phyloP scores from a whole-genome alignment of 1,140 invertebrate species.

The Anoplophora glabripennis region DNA sequence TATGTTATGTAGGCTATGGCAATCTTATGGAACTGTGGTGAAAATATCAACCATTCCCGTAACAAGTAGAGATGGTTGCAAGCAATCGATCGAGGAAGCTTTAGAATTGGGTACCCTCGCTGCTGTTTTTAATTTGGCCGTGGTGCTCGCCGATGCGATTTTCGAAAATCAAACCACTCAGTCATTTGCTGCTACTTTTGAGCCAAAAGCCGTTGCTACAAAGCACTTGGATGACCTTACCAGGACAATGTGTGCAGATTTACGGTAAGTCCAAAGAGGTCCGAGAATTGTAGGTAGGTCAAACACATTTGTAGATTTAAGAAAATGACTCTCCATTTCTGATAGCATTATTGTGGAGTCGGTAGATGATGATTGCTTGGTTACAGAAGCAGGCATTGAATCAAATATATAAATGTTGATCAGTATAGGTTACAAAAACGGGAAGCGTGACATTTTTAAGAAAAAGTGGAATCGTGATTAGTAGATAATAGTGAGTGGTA shows the following conservation, averaged over 20 bases:
- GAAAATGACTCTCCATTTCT: too few relatives aligned
- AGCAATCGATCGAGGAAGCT: slow-evolving; percentile 61
- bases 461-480: too few relatives aligned
- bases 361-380: too few relatives aligned
- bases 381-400: too few relatives aligned
- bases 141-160: slow-evolving; percentile 61
- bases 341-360: background rate
- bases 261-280: slow-evolving; percentile 46
- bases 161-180: slow-evolving; percentile 64
- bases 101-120: slow-evolving; percentile 63
- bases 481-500: too few relatives aligned
- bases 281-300: too few relatives aligned
- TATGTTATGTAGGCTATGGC: slow-evolving; percentile 66
- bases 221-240: slow-evolving; percentile 60
- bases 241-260: slow-evolving; percentile 55
- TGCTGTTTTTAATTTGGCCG: slow-evolving; percentile 81
- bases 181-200: slow-evolving; percentile 55
- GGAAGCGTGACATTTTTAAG: too few relatives aligned
- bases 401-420: too few relatives aligned
- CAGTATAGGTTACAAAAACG: too few relatives aligned
- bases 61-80: slow-evolving; percentile 59
- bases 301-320: too few relatives aligned
- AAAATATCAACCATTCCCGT: slow-evolving; percentile 64
- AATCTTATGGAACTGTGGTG: slow-evolving; percentile 60
- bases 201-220: slow-evolving; percentile 62